Conservation (phyloP, 2,797 vertebrate species). For the Aeoliscus strigatus region DNA sequence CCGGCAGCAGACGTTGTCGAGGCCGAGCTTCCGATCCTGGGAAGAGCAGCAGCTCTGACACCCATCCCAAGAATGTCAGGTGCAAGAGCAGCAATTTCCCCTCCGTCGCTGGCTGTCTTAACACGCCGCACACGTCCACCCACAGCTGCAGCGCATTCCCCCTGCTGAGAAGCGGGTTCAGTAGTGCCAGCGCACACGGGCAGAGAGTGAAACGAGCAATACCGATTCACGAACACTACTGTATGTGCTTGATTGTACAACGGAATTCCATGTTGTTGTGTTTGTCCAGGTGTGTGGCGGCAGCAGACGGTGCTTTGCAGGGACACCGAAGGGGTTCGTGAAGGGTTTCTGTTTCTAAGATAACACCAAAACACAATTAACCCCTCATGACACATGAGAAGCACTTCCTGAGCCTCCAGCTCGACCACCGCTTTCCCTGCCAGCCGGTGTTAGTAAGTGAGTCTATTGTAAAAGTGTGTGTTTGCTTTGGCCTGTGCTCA, state of each 20-base stretch:
- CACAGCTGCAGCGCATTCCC: constrained; percentile 27
- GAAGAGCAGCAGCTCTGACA: constrained; percentile 23
- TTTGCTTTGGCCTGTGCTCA: constrained; percentile 65
- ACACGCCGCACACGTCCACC: constrained; percentile 61
- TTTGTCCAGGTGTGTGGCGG: constrained; percentile 69
- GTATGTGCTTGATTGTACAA: constrained; percentile 14
- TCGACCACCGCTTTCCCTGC: constrained; percentile 53
- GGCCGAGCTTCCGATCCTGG: constrained; percentile 26
- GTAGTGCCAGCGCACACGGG: no score
- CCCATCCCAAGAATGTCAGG: constrained; percentile 62
- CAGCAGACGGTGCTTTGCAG: constrained; percentile 16
- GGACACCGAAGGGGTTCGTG: constrained; percentile 36
- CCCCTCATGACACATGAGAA: constrained; percentile 65
- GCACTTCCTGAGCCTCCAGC: constrained; percentile 61
- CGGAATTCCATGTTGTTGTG: constrained; percentile 53
- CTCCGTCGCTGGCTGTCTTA: constrained; percentile 33
- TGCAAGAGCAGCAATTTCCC: constrained; percentile 67
- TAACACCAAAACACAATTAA: constrained; percentile 78
- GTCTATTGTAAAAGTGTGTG: constrained; percentile 66
- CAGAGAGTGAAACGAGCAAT: no score
- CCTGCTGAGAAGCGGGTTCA: constrained; percentile 3
- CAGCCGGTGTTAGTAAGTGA: constrained; percentile 49
- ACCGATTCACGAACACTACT: background rate
- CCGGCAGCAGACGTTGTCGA: constrained; percentile 27
- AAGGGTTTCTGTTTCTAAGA: constrained; percentile 69